Conservation (phyloP, 2,113 vertebrate genomes). For the Lepidothrix coronata region DNA sequence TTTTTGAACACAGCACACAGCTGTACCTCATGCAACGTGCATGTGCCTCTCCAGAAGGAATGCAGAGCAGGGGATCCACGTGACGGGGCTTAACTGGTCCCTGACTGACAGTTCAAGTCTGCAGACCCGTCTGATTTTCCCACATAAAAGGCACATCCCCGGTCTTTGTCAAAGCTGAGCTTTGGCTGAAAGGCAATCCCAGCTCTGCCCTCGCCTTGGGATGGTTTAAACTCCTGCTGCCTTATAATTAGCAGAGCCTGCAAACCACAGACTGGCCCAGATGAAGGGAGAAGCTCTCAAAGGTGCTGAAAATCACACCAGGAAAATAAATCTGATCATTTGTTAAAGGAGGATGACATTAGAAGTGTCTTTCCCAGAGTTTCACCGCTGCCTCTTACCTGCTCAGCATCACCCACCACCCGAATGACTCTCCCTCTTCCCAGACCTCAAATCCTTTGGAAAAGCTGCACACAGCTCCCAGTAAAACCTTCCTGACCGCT, state of each 20-base stretch:
- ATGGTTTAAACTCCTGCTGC: neutral
- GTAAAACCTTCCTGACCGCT: neutral
- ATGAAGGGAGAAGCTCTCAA: neutral
- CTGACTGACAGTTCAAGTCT: neutral
- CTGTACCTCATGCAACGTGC: rapidly evolving
- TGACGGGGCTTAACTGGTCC: neutral
- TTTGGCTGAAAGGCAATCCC: neutral
- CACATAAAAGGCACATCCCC: neutral
- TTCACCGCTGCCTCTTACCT: neutral
- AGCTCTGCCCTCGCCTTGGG: neutral
- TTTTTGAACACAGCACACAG: neutral
- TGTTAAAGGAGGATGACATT: neutral
- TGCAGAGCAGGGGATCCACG: rapidly evolving
- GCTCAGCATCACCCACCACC: neutral
- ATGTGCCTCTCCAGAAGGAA: neutral
- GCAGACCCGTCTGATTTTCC: neutral
- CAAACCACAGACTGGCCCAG: neutral
- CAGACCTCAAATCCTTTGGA: neutral
- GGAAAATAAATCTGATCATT: neutral
- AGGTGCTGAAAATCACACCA: neutral
- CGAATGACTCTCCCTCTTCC: neutral
- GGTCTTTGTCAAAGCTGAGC: neutral
- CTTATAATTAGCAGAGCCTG: neutral
- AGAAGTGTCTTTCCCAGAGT: neutral
- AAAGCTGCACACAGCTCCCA: neutral